Percentiles rank a stretch among this genome's conserved stretches.
phyloP scores from a whole-genome alignment of 2,888 invertebrate species.

The Escarpia spicata region DNA sequence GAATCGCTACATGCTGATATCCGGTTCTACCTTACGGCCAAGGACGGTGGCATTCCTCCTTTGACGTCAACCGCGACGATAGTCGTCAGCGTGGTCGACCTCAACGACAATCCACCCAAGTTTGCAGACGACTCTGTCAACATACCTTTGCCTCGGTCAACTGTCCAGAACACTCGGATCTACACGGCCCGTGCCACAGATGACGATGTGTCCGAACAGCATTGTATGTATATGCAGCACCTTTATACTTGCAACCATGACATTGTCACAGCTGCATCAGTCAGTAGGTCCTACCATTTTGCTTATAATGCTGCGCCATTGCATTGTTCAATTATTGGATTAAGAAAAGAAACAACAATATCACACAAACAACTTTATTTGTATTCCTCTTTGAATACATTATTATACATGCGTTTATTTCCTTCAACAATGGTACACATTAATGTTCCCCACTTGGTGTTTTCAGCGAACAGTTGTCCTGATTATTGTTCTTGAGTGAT shows the following conservation, averaged over 20 bases:
- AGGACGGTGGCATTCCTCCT: constrained; percentile 20
- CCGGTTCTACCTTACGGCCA: background rate
- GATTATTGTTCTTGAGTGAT: background rate
- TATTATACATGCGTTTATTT: background rate
- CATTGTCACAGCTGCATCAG: background rate
- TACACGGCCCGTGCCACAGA: constrained; percentile 23
- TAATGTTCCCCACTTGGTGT: no score
- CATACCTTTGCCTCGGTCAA: constrained; percentile 18
- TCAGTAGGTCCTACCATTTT: background rate
- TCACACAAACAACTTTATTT: background rate
- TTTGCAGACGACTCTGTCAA: background rate
- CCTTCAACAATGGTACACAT: no score
- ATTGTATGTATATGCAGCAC: background rate
- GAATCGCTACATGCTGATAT: constrained; percentile 17
- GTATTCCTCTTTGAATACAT: background rate
- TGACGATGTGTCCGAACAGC: constrained; percentile 19
- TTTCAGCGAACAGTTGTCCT: no score
- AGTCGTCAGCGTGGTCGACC: constrained; percentile 17
- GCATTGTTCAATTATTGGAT: background rate
- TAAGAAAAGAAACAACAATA: background rate
- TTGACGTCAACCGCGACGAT: constrained; percentile 7
- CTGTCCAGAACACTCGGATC: constrained; percentile 24
- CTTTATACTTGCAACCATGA: background rate
- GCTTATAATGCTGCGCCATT: background rate
- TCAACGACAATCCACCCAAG: constrained; percentile 28